Percentiles rank a stretch among this genome's conserved stretches.
Evolutionary conservation across 2,888 invertebrate genomes (phyloP).

Genomic region (Schrankia costaestrigalis): DNA sequence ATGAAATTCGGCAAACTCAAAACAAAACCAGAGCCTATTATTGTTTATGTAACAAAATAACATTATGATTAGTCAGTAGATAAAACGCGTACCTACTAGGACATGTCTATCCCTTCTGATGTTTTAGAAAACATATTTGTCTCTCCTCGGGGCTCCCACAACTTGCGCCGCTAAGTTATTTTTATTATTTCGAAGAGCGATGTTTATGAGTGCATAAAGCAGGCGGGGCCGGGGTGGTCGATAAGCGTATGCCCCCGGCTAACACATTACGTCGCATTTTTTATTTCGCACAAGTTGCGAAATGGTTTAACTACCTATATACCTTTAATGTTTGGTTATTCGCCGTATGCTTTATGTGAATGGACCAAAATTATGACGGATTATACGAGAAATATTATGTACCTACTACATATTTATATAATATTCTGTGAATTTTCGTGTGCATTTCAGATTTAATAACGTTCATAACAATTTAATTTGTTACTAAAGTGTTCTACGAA

Average conservation of each 20-base stretch:
- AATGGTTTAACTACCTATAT: slow-evolving; percentile 27
- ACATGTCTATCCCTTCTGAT: too few relatives aligned
- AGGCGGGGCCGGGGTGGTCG: slow-evolving; percentile 30
- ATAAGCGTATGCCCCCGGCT: slow-evolving; percentile 38
- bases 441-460: neutral
- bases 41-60: too few relatives aligned
- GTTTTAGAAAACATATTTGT: slow-evolving; percentile 17
- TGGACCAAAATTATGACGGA: slow-evolving; percentile 19
- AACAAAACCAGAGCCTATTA: too few relatives aligned
- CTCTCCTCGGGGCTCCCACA: slow-evolving; percentile 8
- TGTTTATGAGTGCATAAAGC: slow-evolving; percentile 48
- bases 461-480: too few relatives aligned
- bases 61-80: too few relatives aligned
- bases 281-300: slow-evolving; percentile 29
- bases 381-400: slow-evolving; percentile 16
- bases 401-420: slow-evolving; percentile 1
- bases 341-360: slow-evolving; percentile 18
- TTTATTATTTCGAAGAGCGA: slow-evolving; percentile 49
- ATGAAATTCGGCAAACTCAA: too few relatives aligned
- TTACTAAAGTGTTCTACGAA: too few relatives aligned
- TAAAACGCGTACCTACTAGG: too few relatives aligned
- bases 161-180: slow-evolving; percentile 37
- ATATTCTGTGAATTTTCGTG: neutral
- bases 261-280: slow-evolving; percentile 19
- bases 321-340: slow-evolving; percentile 20